A percentile compares a stretch with the other conserved stretches of the same genome.
Conservation (phyloP, 2,888 invertebrate genomes). For the Dromius quadrimaculatus region DNA sequence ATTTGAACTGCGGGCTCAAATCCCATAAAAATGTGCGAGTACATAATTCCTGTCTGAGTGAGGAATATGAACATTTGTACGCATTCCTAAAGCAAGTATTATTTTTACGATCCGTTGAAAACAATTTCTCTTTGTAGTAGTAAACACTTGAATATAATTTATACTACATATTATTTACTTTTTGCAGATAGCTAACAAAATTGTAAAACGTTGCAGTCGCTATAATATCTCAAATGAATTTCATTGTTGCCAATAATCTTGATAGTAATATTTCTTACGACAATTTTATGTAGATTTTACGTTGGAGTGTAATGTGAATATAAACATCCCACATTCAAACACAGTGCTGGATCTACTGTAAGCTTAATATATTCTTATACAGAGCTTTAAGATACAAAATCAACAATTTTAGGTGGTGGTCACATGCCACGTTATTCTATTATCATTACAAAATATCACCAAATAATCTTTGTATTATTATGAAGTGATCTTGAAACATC, state of each 20-base stretch:
- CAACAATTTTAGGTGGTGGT: too few relatives aligned
- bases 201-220: constrained; percentile 28
- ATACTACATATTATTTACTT: constrained; percentile 22
- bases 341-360: background rate
- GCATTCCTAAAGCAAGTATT: background rate
- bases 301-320: constrained; percentile 36
- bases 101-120: background rate
- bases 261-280: constrained; percentile 31
- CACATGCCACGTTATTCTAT: too few relatives aligned
- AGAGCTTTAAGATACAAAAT: too few relatives aligned
- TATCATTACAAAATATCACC: too few relatives aligned
- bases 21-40: too few relatives aligned
- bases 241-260: constrained; percentile 37
- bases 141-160: constrained; percentile 19
- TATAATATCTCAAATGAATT: constrained; percentile 32
- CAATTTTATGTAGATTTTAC: constrained; percentile 26
- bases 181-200: constrained; percentile 27
- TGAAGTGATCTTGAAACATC: too few relatives aligned
- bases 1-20: too few relatives aligned
- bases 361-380: constrained; percentile 1
- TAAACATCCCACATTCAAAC: constrained; percentile 27
- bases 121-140: background rate
- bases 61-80: background rate
- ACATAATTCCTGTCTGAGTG: background rate
- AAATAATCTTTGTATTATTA: too few relatives aligned